Evolutionary conservation across 2,113 vertebrate genomes (phyloP), one percentile per base, ranked within the genome.

Genomic region (Rhadina sibilatrix): DNA sequence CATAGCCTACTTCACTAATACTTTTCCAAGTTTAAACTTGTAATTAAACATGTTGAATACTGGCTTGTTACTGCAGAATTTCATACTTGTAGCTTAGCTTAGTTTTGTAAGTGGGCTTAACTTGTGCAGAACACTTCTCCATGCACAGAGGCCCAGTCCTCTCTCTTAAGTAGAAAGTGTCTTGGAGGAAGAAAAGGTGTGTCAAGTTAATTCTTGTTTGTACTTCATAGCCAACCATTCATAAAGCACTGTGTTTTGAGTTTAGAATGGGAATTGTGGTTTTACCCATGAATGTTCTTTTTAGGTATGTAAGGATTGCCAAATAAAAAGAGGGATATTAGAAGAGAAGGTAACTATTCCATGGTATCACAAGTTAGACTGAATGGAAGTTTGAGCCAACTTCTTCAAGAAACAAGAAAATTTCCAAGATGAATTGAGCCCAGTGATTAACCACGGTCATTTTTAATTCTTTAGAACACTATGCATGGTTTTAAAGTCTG

Each of bases 21-120:
- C n/a, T 91, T 90, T 94, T 94, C 57, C 75, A 88, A 64, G 57
- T 63, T 83, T 70, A 35, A 86, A 89, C 20, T 57, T 82, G 37
- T 57, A 57, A 54, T 59, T 40, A 71, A 37, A 53, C 49, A 10
- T 38, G 49, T 85, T 85, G 80, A 94, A 94, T 93, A 89, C 60
- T 59, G 76, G 86, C 78, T 90, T 94, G n/a, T 87, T 78, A 75
- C 57, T 84, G 69, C 86, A 72, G 72, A 88, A 78, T 90, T 88
- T 63, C 75, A 70, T 91, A 61, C 30, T 75, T 93, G 5, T 66
- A 83, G 54, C n/a, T 92, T 79, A 85, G 92, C 74, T 90, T 90
- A 57, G 74, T 91, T 94, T 94, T 79, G 11, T 85, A 95, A 91
- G 84, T 82, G 90, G 90, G 92, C 82, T 91, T 97, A 89, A 92